Evolutionary conservation across 2,888 invertebrate species (phyloP).

Genomic region (Clanis bilineata): DNA sequence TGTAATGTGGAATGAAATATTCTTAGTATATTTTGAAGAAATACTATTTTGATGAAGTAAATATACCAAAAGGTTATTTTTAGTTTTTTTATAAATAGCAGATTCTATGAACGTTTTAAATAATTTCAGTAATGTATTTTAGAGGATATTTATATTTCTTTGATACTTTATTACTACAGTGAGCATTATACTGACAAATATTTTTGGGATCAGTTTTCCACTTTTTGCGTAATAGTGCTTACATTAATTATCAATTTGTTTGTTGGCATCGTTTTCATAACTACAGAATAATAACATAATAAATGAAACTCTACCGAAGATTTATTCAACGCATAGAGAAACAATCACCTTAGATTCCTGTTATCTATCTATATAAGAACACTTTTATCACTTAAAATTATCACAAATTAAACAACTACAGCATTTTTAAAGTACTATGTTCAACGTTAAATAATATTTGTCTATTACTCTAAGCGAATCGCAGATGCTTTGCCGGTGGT

Average conservation of each 20-base stretch:
- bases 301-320: conserved; percentile 19
- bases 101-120: background rate
- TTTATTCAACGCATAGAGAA: conserved; percentile 26
- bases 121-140: background rate
- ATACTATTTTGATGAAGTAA: conserved; percentile 5
- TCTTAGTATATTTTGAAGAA: background rate
- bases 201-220: background rate
- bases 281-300: background rate
- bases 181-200: conserved; percentile 4
- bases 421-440: conserved; percentile 40
- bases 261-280: background rate
- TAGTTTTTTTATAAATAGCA: conserved; percentile 5
- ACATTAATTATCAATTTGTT: background rate
- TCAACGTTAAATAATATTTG: conserved; percentile 39
- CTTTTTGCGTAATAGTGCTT: background rate
- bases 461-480: conserved; percentile 42
- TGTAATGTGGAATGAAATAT: conserved; percentile 12
- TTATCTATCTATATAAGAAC: conserved; percentile 73
- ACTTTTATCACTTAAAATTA: conserved; percentile 71
- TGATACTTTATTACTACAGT: conserved; percentile 1
- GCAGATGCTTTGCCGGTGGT: conserved; percentile 65
- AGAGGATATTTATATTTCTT: background rate
- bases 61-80: conserved; percentile 4
- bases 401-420: conserved; percentile 49
- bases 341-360: conserved; percentile 33